A percentile compares a stretch with the other conserved stretches of the same genome.
phyloP scores from a whole-genome alignment of 2,888 invertebrate genomes.

The Ceraclea dissimilis region DNA sequence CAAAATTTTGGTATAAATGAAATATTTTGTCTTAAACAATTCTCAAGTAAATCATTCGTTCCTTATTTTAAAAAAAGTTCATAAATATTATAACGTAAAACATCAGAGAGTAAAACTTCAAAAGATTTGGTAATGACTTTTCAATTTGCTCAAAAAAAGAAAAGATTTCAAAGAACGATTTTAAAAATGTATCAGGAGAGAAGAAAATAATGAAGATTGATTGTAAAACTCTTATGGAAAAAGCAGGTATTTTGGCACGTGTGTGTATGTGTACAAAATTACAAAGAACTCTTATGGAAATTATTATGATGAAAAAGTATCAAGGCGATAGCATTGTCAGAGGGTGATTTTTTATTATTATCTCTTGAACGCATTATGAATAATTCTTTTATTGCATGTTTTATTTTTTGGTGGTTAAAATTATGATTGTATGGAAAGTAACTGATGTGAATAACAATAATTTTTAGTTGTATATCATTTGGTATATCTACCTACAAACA shows the following conservation, averaged over 20 bases:
- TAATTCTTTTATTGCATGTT: too few species aligned
- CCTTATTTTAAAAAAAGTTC: not conserved
- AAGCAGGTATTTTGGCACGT: not conserved
- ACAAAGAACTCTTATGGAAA: not conserved
- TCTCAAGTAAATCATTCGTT: not conserved
- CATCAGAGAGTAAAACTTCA: not conserved
- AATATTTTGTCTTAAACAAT: too few species aligned
- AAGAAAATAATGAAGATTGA: constrained; percentile 24
- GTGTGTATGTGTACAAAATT: not conserved
- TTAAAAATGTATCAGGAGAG: not conserved
- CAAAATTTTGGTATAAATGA: too few species aligned
- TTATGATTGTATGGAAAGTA: too few species aligned
- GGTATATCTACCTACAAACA: too few species aligned
- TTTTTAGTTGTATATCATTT: too few species aligned
- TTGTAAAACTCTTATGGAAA: constrained; percentile 6
- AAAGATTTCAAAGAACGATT: constrained; percentile 1
- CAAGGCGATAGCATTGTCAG: not conserved
- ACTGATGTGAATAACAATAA: too few species aligned
- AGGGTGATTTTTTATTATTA: too few species aligned
- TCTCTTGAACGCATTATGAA: too few species aligned
- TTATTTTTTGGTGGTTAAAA: too few species aligned
- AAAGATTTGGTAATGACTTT: constrained; percentile 3
- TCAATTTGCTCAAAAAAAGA: not conserved
- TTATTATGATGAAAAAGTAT: not conserved
- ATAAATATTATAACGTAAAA: too few species aligned